Conservation (phyloP, 2,888 invertebrate genomes). For the Cetonia aurata region DNA sequence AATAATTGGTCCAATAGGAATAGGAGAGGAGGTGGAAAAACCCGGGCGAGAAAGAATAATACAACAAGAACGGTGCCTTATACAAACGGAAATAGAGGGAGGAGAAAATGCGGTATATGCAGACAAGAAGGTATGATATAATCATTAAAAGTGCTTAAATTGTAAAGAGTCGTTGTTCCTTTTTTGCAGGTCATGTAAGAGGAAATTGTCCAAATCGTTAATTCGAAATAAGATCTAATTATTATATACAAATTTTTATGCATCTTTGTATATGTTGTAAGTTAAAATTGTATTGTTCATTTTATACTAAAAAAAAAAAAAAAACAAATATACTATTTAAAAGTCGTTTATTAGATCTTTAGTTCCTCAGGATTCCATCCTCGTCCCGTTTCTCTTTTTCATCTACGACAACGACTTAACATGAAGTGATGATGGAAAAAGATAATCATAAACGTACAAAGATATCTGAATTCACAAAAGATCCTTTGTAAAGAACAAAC, state of each 20-base stretch:
- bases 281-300: too few relatives aligned
- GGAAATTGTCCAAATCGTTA: slow-evolving; percentile 48
- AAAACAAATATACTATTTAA: too few relatives aligned
- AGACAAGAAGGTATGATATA: slow-evolving; percentile 76
- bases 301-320: too few relatives aligned
- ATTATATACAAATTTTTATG: slow-evolving; percentile 6
- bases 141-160: too few relatives aligned
- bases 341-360: too few relatives aligned
- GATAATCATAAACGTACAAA: too few relatives aligned
- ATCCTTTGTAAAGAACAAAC: too few relatives aligned
- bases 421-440: too few relatives aligned
- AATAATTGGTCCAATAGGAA: slow-evolving; percentile 50
- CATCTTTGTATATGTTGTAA: slow-evolving; percentile 6
- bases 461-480: too few relatives aligned
- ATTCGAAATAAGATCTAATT: background rate
- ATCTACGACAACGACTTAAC: too few relatives aligned
- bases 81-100: slow-evolving; percentile 58
- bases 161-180: background rate
- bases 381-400: too few relatives aligned
- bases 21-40: slow-evolving; percentile 50
- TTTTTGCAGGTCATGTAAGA: slow-evolving; percentile 44
- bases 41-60: slow-evolving; percentile 48
- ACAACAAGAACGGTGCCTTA: slow-evolving; percentile 51
- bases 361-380: too few relatives aligned
- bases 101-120: slow-evolving; percentile 80